Percentiles rank a stretch among this genome's conserved stretches.
Conservation (phyloP, 2,797 vertebrate genomes). For the Crocidura indochinensis region DNA sequence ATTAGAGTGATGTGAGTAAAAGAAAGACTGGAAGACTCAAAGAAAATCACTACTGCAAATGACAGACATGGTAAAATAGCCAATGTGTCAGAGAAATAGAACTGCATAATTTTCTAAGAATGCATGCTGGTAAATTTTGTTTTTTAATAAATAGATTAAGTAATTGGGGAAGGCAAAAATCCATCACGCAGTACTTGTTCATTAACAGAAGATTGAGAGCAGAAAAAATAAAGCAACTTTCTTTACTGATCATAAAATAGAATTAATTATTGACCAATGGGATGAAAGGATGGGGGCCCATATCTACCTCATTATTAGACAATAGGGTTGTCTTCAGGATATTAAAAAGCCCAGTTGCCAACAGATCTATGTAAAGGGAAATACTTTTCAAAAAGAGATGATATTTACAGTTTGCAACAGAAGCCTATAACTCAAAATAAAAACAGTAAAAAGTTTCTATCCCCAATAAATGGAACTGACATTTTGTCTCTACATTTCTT, state of each 20-base stretch:
- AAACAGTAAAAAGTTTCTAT: neutral
- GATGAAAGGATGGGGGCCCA: neutral
- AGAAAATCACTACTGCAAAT: constrained; percentile 12
- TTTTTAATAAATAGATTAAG: constrained; percentile 33
- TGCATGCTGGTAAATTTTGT: constrained; percentile 25
- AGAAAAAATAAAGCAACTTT: neutral
- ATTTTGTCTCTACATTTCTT: constrained; percentile 17
- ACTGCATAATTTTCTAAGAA: constrained; percentile 31
- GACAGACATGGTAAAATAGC: constrained; percentile 36
- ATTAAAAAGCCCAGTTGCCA: constrained; percentile 25
- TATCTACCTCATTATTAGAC: neutral
- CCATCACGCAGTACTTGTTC: neutral
- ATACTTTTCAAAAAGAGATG: neutral
- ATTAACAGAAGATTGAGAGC: neutral
- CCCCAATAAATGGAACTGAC: constrained; percentile 24
- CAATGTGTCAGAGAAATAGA: constrained; percentile 31
- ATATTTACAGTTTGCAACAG: constrained; percentile 17
- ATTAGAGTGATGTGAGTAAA: neutral
- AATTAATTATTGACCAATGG: neutral
- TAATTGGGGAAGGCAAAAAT: constrained; percentile 46
- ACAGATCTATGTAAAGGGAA: constrained; percentile 18
- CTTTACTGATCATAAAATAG: neutral
- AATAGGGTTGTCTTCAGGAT: neutral
- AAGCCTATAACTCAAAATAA: constrained; percentile 41
- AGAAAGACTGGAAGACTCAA: constrained; percentile 5